phyloP scores from a whole-genome alignment of 2,888 invertebrate species.

The Spatulosminthurus flaviceps region DNA sequence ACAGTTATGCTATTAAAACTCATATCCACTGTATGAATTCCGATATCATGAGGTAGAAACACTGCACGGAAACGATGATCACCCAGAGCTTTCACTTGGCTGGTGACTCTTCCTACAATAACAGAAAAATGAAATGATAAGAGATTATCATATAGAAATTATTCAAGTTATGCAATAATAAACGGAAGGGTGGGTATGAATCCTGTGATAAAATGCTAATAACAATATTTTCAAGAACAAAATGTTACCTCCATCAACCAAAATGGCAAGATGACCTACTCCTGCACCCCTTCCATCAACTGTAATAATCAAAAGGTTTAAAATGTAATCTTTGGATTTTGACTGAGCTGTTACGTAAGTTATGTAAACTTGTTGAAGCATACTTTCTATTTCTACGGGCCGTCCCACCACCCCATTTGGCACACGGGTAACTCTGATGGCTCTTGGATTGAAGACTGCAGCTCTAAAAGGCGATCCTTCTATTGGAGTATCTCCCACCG shows the following conservation, averaged over 20 bases:
- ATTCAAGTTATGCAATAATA: not conserved
- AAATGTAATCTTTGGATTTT: no score
- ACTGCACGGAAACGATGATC: constrained; percentile 84
- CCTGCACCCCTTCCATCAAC: constrained; percentile 97
- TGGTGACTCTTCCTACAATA: constrained; percentile 80
- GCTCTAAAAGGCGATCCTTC: constrained; percentile 67
- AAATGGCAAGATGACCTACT: constrained; percentile 93
- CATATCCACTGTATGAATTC: constrained; percentile 89
- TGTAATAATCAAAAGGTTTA: constrained; percentile 66
- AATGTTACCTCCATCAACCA: constrained; percentile 85
- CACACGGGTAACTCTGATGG: constrained; percentile 76
- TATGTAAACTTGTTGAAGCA: no score
- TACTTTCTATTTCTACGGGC: constrained; percentile 96
- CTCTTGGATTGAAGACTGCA: constrained; percentile 59
- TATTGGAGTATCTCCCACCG: constrained; percentile 66
- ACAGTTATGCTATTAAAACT: constrained; percentile 93
- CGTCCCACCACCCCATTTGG: constrained; percentile 88
- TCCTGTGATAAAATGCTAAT: not conserved
- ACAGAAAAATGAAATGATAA: not conserved
- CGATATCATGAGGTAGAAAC: constrained; percentile 88
- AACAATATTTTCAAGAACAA: no score
- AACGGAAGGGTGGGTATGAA: not conserved
- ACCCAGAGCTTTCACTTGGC: constrained; percentile 89
- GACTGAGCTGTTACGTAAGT: no score
- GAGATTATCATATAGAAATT: not conserved